These are phyloP conservation scores for Crambe crambe DNA, from an alignment of 37 sponge, comb jelly and placozoan genomes.

Conservation along the genomic window DNA sequence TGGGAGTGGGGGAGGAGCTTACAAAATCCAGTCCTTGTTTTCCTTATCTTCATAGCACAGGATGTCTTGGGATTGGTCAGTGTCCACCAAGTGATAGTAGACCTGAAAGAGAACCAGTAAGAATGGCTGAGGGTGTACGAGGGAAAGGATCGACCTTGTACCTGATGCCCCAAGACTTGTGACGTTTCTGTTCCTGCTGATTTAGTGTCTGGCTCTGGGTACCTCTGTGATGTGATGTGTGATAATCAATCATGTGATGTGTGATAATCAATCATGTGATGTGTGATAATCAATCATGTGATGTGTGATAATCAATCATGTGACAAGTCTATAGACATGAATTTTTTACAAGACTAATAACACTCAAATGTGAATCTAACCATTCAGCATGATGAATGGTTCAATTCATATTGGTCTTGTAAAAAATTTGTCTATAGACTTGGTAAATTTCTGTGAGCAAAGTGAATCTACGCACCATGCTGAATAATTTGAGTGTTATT, in stretches of 20 bases:
- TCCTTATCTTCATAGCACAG: conserved; percentile 84
- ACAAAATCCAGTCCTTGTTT: conserved; percentile 89
- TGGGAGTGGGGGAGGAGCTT: conserved; percentile 2
- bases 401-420: no score
- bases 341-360: no score
- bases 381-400: no score
- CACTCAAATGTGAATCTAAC: no score
- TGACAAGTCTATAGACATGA: not conserved
- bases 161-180: conserved; percentile 62
- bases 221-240: conserved; percentile 31
- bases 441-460: no score
- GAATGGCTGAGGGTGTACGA: not conserved
- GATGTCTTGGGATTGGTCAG: conserved; percentile 76
- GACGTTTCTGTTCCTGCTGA: conserved; percentile 81
- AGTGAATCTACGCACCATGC: no score
- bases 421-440: no score
- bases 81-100: conserved; percentile 84
- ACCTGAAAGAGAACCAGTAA: conserved; percentile 41
- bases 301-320: not conserved
- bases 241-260: not conserved
- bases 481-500: no score
- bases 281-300: not conserved
- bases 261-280: not conserved
- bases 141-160: not conserved
- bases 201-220: conserved; percentile 61